Base-by-base conservation (phyloP, 2,888 invertebrate genomes). In the Choreutis nemorana region DNA sequence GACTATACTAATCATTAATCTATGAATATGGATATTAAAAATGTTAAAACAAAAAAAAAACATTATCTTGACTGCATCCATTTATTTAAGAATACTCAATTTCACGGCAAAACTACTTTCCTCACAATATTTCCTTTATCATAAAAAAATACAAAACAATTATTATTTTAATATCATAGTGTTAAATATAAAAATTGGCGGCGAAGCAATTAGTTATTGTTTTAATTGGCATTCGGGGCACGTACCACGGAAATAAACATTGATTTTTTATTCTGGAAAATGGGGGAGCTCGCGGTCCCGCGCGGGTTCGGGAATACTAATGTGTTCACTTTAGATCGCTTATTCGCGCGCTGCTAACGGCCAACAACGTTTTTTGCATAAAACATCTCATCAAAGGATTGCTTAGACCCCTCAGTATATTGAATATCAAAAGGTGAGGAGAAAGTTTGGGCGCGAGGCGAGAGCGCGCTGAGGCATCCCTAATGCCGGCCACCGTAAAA, bases 381-480 rank as follows among this genome's bases (percentile, higher is more conserved):
- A 78, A 77, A 77, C 75, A 78, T 78, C 77, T 77, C 78, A 78
- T 78, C 78, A 78, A 77, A 78, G 77, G 78, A 75, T 77, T 77
- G 77, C 72, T 71, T 56, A 64, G 72, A 63, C 55, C 59, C 64
- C 68, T 42, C 55, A 65, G 67, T 78, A 78, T 77, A 78, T 78
- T 78, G 73, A 78, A 78, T 78, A 77, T 77, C 72, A 78, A 78
- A 78, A 75, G 73, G 72, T 73, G 64, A 58, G 55, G 64, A 53
- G 53, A 71, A 77, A 75, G 65, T 75, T 75, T 67, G 46, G 60
- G 54, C 42, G 55, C 51, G 54, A 55, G 55, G 46, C 46, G 60
- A 59, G 53, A 51, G 49, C 50, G 61, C 50, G n/a, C n/a, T n/a
- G n/a, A n/a, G 50, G 68, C 70, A 61, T 63, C 64, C 64, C 62